These are phyloP conservation scores for Crossocerus cetratus DNA, from an alignment of 2,888 invertebrate genomes.

Conservation along the genomic window DNA sequence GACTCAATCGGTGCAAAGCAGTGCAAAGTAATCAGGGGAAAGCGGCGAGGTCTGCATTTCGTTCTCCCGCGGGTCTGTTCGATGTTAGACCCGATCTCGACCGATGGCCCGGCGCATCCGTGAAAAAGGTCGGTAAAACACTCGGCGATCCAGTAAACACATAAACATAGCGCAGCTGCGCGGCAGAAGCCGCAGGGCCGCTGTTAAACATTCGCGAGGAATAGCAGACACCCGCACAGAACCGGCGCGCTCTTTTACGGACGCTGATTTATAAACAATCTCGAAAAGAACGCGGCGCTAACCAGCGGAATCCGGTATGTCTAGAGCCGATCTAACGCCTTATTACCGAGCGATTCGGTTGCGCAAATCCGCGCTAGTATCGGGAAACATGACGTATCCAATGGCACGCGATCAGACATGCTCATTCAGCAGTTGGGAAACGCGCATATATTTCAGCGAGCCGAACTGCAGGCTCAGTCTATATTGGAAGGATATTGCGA, in stretches of 20 bases:
- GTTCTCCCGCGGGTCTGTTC: slow-evolving; percentile 21
- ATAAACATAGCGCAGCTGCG: slow-evolving; percentile 34
- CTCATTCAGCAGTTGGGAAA: neutral
- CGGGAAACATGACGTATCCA: too few relatives aligned
- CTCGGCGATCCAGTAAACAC: slow-evolving; percentile 34
- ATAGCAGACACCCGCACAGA: slow-evolving; percentile 6
- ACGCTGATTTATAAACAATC: slow-evolving; percentile 8
- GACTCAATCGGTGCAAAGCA: slow-evolving; percentile 19
- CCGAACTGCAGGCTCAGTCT: neutral
- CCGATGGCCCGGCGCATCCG: slow-evolving; percentile 7
- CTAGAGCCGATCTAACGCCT: too few relatives aligned
- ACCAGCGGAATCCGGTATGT: too few relatives aligned
- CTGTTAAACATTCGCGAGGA: slow-evolving; percentile 28
- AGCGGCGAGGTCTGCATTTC: slow-evolving; percentile 22
- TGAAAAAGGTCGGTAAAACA: slow-evolving; percentile 20
- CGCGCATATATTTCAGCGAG: neutral
- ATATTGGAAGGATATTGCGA: neutral
- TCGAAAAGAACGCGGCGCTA: too few relatives aligned
- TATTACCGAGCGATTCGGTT: too few relatives aligned
- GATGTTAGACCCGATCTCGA: slow-evolving; percentile 4
- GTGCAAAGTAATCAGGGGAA: slow-evolving; percentile 35
- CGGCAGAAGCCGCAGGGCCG: slow-evolving; percentile 36
- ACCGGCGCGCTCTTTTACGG: slow-evolving; percentile 15
- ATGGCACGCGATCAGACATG: too few relatives aligned
- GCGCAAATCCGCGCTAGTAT: too few relatives aligned